Percentiles rank a stretch among this genome's conserved stretches.
phyloP scores from a whole-genome alignment of 2,113 vertebrate species.

The Rhabdomys dilectus region DNA sequence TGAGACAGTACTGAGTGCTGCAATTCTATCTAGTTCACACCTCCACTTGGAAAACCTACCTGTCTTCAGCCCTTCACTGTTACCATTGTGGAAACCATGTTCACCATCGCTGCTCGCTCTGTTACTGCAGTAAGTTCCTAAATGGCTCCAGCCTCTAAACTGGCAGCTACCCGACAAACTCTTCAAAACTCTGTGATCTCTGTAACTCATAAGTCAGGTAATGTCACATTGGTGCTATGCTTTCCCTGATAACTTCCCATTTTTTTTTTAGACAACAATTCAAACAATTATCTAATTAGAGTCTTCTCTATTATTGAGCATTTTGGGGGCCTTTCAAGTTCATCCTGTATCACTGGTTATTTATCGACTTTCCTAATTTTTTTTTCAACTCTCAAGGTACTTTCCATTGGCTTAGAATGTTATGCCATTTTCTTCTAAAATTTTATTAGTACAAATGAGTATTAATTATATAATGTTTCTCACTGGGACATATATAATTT shows the following conservation, averaged over 20 bases:
- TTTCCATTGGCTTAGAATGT: neutral
- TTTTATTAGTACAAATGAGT: neutral
- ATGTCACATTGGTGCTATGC: neutral
- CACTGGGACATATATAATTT: neutral
- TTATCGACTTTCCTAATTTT: neutral
- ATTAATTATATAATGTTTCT: neutral
- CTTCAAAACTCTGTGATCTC: neutral
- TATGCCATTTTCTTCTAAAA: neutral
- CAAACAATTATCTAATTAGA: neutral
- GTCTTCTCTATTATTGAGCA: neutral
- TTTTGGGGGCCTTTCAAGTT: neutral
- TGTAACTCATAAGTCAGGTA: neutral
- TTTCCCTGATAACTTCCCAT: neutral
- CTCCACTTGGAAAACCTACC: neutral
- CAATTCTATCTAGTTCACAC: neutral
- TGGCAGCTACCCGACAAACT: neutral
- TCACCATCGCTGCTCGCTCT: neutral
- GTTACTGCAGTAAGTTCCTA: neutral
- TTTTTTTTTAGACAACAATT: neutral
- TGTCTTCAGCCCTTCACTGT: neutral
- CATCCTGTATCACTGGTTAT: neutral
- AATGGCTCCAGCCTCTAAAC: neutral
- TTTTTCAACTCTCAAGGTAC: neutral
- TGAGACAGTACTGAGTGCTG: neutral
- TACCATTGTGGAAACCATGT: neutral